phyloP scores from a whole-genome alignment of 2,888 invertebrate genomes.

The Podabrus alpinus region DNA sequence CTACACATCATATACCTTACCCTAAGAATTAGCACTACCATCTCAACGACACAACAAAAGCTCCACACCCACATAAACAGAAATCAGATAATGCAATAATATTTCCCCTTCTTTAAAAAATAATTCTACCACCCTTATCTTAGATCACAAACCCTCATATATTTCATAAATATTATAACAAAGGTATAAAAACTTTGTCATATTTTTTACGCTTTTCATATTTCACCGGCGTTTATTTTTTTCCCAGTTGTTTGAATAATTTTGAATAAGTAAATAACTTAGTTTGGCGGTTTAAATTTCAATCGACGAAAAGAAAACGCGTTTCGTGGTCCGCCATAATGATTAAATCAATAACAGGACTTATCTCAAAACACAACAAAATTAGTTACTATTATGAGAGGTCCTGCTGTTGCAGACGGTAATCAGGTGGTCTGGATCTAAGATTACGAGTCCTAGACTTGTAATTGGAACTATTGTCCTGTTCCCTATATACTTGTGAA shows the following conservation, averaged over 20 bases:
- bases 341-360: neutral
- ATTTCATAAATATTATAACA: slow-evolving; percentile 53
- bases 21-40: slow-evolving; percentile 24
- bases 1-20: slow-evolving; percentile 10
- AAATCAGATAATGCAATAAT: slow-evolving; percentile 36
- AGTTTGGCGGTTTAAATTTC: neutral
- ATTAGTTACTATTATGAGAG: slow-evolving; percentile 23
- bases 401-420: slow-evolving; percentile 29
- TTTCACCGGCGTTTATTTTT: slow-evolving; percentile 46
- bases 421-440: slow-evolving; percentile 31
- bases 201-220: slow-evolving; percentile 56
- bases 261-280: slow-evolving; percentile 49
- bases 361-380: slow-evolving; percentile 14
- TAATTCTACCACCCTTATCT: slow-evolving; percentile 49
- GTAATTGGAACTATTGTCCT: slow-evolving; percentile 32
- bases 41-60: slow-evolving; percentile 12
- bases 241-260: slow-evolving; percentile 50
- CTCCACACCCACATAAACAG: slow-evolving; percentile 31
- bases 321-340: neutral
- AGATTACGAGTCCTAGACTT: slow-evolving; percentile 30
- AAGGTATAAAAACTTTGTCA: slow-evolving; percentile 53
- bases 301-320: neutral
- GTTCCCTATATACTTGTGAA: slow-evolving; percentile 26
- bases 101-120: slow-evolving; percentile 24
- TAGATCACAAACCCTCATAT: slow-evolving; percentile 47